Evolutionary conservation across 2,888 invertebrate species (phyloP).

Genomic region (Limnephilus marmoratus): DNA sequence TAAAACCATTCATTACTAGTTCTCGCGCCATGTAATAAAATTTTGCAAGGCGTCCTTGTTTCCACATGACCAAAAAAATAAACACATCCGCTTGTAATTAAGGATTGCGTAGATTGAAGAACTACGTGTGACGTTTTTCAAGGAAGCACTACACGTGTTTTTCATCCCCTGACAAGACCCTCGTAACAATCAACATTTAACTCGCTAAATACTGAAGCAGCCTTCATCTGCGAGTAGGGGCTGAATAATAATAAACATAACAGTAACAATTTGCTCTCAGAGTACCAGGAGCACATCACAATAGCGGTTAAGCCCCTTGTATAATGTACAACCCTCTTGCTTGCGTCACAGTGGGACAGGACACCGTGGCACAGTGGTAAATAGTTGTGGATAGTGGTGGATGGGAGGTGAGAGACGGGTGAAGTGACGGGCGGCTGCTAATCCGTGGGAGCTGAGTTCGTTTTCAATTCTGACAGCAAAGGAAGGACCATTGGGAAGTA

Average conservation of each 20-base stretch:
- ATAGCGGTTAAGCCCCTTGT: not conserved
- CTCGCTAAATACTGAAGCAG: not conserved
- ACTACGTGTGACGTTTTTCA: not conserved
- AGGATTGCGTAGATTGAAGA: not conserved
- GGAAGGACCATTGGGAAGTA: not conserved
- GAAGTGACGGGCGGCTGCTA: slow-evolving; percentile 4
- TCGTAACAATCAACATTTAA: not conserved
- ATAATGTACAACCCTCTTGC: not conserved
- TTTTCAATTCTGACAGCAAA: not conserved
- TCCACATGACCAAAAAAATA: not conserved
- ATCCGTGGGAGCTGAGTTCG: slow-evolving; percentile 3
- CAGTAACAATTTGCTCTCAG: not conserved
- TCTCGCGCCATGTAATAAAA: too few relatives aligned
- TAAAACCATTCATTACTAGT: too few relatives aligned
- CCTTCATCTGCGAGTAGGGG: not conserved
- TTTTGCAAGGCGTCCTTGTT: too few relatives aligned
- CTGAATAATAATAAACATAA: not conserved
- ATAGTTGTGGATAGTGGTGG: not conserved
- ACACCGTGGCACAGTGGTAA: not conserved
- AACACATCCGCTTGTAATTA: not conserved
- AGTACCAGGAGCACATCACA: not conserved
- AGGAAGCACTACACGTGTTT: not conserved
- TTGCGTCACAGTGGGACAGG: not conserved
- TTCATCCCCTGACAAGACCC: not conserved
- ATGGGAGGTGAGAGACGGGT: not conserved